Percentiles rank a stretch among this genome's conserved stretches.
phyloP scores from a whole-genome alignment of 2,888 invertebrate genomes.

The Laspeyria flexula region DNA sequence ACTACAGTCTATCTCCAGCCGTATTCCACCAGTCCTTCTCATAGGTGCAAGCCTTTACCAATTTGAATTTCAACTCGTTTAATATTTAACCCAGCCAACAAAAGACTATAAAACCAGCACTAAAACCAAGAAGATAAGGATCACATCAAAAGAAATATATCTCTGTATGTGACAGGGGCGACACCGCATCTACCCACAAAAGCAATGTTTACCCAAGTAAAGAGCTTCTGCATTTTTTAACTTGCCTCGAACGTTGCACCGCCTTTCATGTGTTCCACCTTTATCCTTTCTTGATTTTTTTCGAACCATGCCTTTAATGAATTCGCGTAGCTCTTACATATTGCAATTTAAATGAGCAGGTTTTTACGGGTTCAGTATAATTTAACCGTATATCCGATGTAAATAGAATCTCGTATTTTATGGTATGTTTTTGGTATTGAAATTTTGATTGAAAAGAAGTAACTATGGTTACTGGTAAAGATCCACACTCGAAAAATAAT shows the following conservation, averaged over 20 bases:
- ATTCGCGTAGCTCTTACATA: conserved; percentile 40
- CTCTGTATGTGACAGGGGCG: conserved; percentile 25
- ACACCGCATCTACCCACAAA: conserved; percentile 64
- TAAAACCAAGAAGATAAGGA: conserved; percentile 2
- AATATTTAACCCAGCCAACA: too few species aligned
- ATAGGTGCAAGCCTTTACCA: too few species aligned
- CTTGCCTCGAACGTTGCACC: conserved; percentile 43
- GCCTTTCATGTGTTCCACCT: conserved; percentile 48
- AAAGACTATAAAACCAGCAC: too few species aligned
- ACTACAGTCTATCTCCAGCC: too few species aligned
- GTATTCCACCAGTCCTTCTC: too few species aligned
- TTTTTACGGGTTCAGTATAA: conserved; percentile 5
- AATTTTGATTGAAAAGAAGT: too few species aligned
- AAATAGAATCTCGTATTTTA: conserved; percentile 4
- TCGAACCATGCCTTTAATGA: conserved; percentile 53
- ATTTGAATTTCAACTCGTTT: too few species aligned
- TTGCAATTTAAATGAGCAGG: conserved; percentile 43
- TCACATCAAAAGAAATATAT: conserved; percentile 3
- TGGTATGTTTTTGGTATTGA: too few species aligned
- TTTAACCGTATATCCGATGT: conserved; percentile 6
- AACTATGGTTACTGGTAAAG: too few species aligned
- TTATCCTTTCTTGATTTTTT: conserved; percentile 53
- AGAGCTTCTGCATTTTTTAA: conserved; percentile 82
- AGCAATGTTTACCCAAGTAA: conserved; percentile 77
- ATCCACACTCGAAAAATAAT: too few species aligned